Evolutionary conservation across 2,113 vertebrate species (phyloP), one percentile per base, ranked within the genome.

Genomic region (Pluvialis apricaria): DNA sequence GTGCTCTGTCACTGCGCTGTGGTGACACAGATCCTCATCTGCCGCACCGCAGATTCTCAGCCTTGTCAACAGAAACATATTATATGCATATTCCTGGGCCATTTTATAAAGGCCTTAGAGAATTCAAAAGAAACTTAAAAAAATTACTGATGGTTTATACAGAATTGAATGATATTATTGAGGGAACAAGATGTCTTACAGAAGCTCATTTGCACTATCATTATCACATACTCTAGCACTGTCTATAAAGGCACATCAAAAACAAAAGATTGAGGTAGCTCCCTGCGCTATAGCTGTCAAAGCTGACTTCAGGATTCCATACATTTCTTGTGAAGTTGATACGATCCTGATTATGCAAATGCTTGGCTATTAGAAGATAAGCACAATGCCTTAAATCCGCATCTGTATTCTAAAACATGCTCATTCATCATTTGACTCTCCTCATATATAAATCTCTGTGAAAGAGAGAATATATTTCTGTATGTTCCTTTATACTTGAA

Each of bases 301-400:
- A 81, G 68, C 76, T 92, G 94, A 88, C 86, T 90, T 86, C 77
- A 42, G 47, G 76, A 94, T 87, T 91, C 86, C 57, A 72, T 76
- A 86, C 24, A 13, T 87, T 78, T n/a, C 78, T 72, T 73, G 25
- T 72, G 78, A 73, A 65, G 88, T 11, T 79, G 83, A 94, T 90
- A 72, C 0, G 1, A 94, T 87, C 62, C 64, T 51, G 62, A 58
- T 91, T 91, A 88, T 82, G 82, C 68, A 95, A 95, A 92, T 81
- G 24, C 26, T 52, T 78, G 60, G 47, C 51, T 88, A 60, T 71
- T 86, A 91, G 44, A 91, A 94, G 82, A 81, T 70, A 88, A 81
- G 44, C 68, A 88, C 44, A 82, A 47, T 54, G 71, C 36, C 54
- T 94, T 81, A 66, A 70, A 92, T 76, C 80, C 9, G 0, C 49